Base-by-base conservation (phyloP, 2,888 invertebrate genomes). In the Galerucella calmariensis region DNA sequence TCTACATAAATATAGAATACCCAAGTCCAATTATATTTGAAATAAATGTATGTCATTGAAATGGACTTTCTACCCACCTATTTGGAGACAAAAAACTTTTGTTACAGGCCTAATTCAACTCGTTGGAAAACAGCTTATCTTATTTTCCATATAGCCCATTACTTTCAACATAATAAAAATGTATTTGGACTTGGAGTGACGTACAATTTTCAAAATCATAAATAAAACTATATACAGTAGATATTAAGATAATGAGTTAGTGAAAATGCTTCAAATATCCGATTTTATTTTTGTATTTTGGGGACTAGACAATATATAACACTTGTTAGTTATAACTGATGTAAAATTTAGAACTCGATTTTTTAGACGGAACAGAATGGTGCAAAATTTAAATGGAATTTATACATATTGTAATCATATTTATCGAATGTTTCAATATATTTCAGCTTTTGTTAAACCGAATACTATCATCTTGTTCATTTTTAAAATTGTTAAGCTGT, bases 251-350 rank as follows among this genome's bases (percentile, higher is more conserved):
- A 72, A 69, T 65, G 35, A 68, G 48, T 72, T 69, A 75, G 72
- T 66, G 69, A 67, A 74, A 53, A 73, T 81, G 81, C 82, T 83
- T 72, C 73, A 79, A 82, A 83, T 56, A 56, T 82, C 82, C 81
- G 69, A 82, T 83, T 82, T 83, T 83, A 83, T 83, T 83, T 83
- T 83, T 83, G 76, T 83, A 83, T 83, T 51, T 75, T 35, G 72
- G 67, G 72, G 67, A 63, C 44, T 72, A 72, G 68, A 73, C 69
- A 74, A 74, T 74, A 20, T 20, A 70, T 74, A 61, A 70, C 46
- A 59, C 65, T 73, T 66, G 68, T 61, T 59, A 66, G 66, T 65
- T 68, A 63, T 69, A 65, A 66, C 27, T 12, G 59, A 66, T 70
- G 41, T 61, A 20, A 56, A 74, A 74, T 53, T 61, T 69, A 66